A percentile compares a stretch with the other conserved stretches of the same genome.
Conservation (phyloP, 2,797 vertebrate species). For the Ceryle rudis region DNA sequence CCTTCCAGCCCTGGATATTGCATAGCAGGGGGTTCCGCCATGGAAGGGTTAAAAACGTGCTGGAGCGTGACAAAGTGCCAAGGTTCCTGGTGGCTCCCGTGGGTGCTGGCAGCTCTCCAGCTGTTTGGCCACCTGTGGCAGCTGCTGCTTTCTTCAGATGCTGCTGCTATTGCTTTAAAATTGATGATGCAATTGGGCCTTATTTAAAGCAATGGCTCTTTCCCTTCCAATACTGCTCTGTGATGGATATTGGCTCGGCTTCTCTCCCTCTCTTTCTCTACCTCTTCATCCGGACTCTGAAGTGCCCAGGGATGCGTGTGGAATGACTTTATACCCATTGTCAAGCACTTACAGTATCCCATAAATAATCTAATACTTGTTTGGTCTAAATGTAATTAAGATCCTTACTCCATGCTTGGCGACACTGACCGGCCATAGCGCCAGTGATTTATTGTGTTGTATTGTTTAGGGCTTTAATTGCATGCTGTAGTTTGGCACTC, state of each 20-base stretch:
- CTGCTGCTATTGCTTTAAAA: conserved; percentile 61
- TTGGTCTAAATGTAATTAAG: conserved; percentile 78
- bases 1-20: background rate
- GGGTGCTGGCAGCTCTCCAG: conserved; percentile 62
- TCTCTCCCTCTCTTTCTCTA: conserved; percentile 6
- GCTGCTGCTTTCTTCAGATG: conserved; percentile 54
- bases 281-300: background rate
- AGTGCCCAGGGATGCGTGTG: conserved; percentile 42
- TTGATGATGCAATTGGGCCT: conserved; percentile 56
- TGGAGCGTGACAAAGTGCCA: background rate
- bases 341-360: conserved; percentile 65
- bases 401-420: conserved; percentile 70
- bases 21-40: fast-evolving
- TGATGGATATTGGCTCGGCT: conserved; percentile 43
- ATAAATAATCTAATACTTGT: conserved; percentile 75
- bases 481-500: conserved; percentile 59
- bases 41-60: background rate
- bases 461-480: conserved; percentile 75
- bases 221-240: background rate
- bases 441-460: conserved; percentile 68
- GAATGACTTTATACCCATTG: conserved; percentile 59
- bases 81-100: background rate
- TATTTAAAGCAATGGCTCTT: conserved; percentile 63
- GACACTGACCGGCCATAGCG: conserved; percentile 65
- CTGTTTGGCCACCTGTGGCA: conserved; percentile 70